Percentiles rank a stretch among this genome's conserved stretches.
phyloP scores from a whole-genome alignment of 2,888 invertebrate species.

The Ophion ventricosus region DNA sequence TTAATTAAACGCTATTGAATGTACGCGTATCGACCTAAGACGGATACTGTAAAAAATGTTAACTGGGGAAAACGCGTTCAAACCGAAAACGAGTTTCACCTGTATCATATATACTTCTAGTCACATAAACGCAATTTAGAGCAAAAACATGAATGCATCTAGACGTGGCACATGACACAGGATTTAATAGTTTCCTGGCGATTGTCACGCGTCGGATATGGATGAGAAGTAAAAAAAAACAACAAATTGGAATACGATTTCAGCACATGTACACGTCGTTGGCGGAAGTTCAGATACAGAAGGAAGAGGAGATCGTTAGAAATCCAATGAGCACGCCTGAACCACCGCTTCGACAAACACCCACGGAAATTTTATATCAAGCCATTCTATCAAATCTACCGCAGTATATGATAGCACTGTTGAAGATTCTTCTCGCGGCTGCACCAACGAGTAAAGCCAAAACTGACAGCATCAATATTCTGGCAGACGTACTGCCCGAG shows the following conservation, averaged over 20 bases:
- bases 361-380: slow-evolving; percentile 95
- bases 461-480: slow-evolving; percentile 98
- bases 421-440: slow-evolving; percentile 98
- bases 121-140: background rate
- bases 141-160: background rate
- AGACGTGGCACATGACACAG: no score
- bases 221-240: background rate
- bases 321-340: slow-evolving; percentile 95
- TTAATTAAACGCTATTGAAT: no score
- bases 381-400: slow-evolving; percentile 98
- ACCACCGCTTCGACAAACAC: slow-evolving; percentile 90
- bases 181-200: no score
- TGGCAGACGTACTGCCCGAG: slow-evolving; percentile 98
- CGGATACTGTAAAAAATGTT: no score
- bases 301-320: slow-evolving; percentile 95
- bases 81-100: no score
- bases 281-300: slow-evolving; percentile 95
- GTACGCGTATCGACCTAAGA: no score
- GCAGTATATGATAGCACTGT: slow-evolving; percentile 98
- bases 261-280: slow-evolving; percentile 97
- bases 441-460: slow-evolving; percentile 99
- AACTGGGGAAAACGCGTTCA: no score
- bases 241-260: background rate
- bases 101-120: no score
- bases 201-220: background rate